Base-by-base conservation (phyloP, 1,140 invertebrate species). In the Trichonephila inaurata region DNA sequence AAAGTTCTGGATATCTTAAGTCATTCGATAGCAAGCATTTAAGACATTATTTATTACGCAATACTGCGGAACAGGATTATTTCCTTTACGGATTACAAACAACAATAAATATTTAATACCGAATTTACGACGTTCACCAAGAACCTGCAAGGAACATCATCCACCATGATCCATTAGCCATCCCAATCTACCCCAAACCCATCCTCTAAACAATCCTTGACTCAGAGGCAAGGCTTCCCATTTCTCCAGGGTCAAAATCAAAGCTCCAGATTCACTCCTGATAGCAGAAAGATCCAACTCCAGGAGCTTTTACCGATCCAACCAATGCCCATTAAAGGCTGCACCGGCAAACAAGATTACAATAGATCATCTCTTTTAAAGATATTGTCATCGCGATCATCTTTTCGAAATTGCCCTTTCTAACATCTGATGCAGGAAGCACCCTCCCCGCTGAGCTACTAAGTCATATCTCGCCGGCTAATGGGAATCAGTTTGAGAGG, bases 401-500 rank as follows among this genome's bases (percentile, higher is more conserved):
- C 72, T 77, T 77, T 77, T 62, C 60, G 60, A 40, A 87, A 87
- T 64, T 87, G 24, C 60, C 85, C 24, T 87, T 24, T 44, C 72
- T 77, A 77, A 77, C 24, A 77, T 77, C 72, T 33, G 72, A 64
- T 64, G 62, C 51, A 51, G 51, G 62, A 18, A 77, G 33, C 28
- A 10, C 69, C 24, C 18, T 40, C 72, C 16, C 72, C 28, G 18
- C 58, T 21, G 44, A n/a, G 21, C 82, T 24, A 51, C 44, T 60
- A 62, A 64, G 86, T 88, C 60, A 88, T 77, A 77, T 85, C 51
- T 85, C 83, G 21, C 44, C 28, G 21, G n/a, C 81, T 91, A 91
- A 91, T 91, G 90, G 28, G 90, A 85, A 91, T 83, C 90, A 85
- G 90, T 91, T 91, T 83, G 61, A 91, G 90, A 91, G 90, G n/a